Base-by-base conservation (phyloP, 2,888 invertebrate genomes). In the Merodon equestris region DNA sequence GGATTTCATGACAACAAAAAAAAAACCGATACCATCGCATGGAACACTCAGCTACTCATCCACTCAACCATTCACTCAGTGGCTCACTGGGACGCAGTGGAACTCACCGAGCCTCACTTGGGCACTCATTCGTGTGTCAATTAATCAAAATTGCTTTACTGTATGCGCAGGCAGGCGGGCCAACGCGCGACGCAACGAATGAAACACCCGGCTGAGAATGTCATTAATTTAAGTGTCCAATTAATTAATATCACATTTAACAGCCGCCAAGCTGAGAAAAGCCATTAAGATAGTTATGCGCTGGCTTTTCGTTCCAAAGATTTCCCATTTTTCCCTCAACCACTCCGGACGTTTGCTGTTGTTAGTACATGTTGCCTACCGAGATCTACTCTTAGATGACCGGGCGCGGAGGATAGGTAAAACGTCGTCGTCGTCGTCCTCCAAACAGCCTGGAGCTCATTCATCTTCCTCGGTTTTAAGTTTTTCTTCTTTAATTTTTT, bases 181-280 rank as follows among this genome's bases (percentile, higher is more conserved):
- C 3, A 27, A 27, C 7, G 27, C 27, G 27, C 27, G 27, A 27
- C 27, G 27, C 27, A 27, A 4, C 27, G 42, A 76, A 44, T 63
- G 70, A 74, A 82, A 81, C 81, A 82, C 74, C 81, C 68, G 70
- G 53, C 72, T 77, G 60, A 75, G 86, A 86, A 87, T 86, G 87
- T 88, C 88, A 87, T 88, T 88, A 88, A 88, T 88, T 89, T 88
- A 89, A 88, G 88, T 88, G 87, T 87, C 87, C 88, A 89, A 88
- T 88, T 88, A 88, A 88, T 88, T 89, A 88, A 88, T 88, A 87
- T 89, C 88, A 86, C 87, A 88, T 88, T 88, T 88, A 88, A 87
- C 86, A 87, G 88, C 88, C 87, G 85, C 87, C 88, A 89, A 88
- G 88, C 88, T 88, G 88, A 86, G 88, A 89, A 89, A 88, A 87